Conservation (phyloP, 2,113 vertebrate species). For the Serinus canaria region DNA sequence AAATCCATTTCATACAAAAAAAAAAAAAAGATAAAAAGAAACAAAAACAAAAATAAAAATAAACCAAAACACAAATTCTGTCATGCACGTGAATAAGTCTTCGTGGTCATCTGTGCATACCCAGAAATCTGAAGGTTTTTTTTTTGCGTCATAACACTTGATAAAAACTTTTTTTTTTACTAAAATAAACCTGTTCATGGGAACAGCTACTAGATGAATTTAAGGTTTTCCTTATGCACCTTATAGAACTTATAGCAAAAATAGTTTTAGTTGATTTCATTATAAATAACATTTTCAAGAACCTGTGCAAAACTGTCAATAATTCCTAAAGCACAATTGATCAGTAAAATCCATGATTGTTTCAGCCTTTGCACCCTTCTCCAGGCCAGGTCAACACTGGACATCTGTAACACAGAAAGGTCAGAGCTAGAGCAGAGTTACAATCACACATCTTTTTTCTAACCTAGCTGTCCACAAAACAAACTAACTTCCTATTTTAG, state of each 20-base stretch:
- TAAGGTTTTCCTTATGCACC: slow-evolving; percentile 88
- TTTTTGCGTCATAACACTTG: slow-evolving; percentile 84
- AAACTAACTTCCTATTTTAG: neutral
- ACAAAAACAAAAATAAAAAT: slow-evolving; percentile 78
- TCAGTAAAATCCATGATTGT: slow-evolving; percentile 93
- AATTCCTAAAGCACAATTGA: slow-evolving; percentile 91
- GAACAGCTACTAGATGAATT: slow-evolving; percentile 91
- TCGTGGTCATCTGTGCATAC: slow-evolving; percentile 82
- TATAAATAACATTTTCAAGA: slow-evolving; percentile 94
- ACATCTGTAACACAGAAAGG: slow-evolving; percentile 73
- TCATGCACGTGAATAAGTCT: slow-evolving; percentile 87
- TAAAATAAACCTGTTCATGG: slow-evolving; percentile 96
- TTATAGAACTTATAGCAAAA: slow-evolving; percentile 95
- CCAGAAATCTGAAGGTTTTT: slow-evolving; percentile 76
- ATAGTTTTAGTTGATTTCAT: slow-evolving; percentile 92
- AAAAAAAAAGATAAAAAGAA: slow-evolving; percentile 62
- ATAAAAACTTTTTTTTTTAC: slow-evolving; percentile 91
- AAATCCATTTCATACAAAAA: slow-evolving; percentile 78
- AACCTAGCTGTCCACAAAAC: neutral
- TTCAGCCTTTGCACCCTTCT: slow-evolving; percentile 84
- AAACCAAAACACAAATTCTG: slow-evolving; percentile 83
- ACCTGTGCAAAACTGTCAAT: slow-evolving; percentile 94
- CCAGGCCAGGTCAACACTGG: slow-evolving; percentile 75
- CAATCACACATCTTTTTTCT: neutral
- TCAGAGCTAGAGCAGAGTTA: slow-evolving; percentile 44